Evolutionary conservation across 2,888 invertebrate genomes (phyloP), one percentile per base, ranked within the genome.

Genomic region (Platycheirus albimanus): DNA sequence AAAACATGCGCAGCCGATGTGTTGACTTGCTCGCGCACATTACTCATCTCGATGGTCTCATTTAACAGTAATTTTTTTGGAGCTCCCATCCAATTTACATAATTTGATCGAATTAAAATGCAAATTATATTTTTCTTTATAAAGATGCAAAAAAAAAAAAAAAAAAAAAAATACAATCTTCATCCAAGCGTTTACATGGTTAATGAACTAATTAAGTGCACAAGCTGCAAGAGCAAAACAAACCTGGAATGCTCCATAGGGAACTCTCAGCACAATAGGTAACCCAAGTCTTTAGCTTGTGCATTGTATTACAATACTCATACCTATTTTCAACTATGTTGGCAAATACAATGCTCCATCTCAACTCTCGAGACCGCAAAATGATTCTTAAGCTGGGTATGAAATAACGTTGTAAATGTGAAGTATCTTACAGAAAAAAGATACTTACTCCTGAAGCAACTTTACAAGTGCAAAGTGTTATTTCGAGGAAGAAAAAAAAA

Each of bases 1-100:
- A 80, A 80, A 76, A 80, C 80, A 80, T n/a, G n/a, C 58, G 11
- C 80, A 76, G 70, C 33, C 45, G 43, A n/a, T 70, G 80, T 80
- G 80, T 80, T 80, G 80, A 80, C 28, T 58, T 41, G 15, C 15
- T 17, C 41, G 41, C 76, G 58, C 56, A 20, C 76, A 80, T 80
- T 66, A 80, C 64, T 80, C 80, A 80, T 80, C 64, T 69, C 10
- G 8, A 2, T 11, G 30, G n/a, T 41, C 28, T 56, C 41, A n/a
- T n/a, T n/a, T n/a, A 54, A 54, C 11, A 6, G 11, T 24, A 19
- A 20, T 47, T 33, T 33, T 36, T 36, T 54, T n/a, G n/a, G n/a
- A n/a, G n/a, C n/a, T n/a, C n/a, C n/a, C n/a, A n/a, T n/a, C n/a
- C n/a, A 3, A 58, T 58, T 58, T 58, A 24, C 58, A 58, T 58